Evolutionary conservation across 92 coral and sea anemone species (phyloP), one percentile per base, ranked within the genome.

Genomic region (Parazoanthus swiftii): DNA sequence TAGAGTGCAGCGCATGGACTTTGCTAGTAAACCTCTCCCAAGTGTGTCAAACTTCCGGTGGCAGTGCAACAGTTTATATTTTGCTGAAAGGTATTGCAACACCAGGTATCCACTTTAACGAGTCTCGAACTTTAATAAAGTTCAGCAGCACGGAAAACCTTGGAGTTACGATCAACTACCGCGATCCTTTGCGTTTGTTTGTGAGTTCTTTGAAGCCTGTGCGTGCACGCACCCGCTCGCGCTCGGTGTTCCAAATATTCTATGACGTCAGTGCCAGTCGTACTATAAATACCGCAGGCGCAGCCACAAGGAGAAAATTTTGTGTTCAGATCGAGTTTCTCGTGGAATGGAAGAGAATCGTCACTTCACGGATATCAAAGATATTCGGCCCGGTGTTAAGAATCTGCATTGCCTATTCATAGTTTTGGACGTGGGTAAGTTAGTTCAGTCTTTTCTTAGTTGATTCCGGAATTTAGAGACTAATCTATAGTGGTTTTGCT

Each of bases 381-480:
- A 97, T 88, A 89, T 97, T 85, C 93, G 99, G 78, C 98, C 99
- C 29, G 95, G 93, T 46, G 73, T 85, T 81, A 97, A 97, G 91
- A 95, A 97, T 91, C 81, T 97, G 38, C 89, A 97, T 88, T 95
- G 97, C 76, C 77, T 95, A 68, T 97, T 97, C 92, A 97, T 97
- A 89, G 95, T 94, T 87, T 92, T 97, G 85, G 98, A 95, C 59
- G 92, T 97, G 71, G 99, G 99, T 97, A 93, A 90, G 92, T 54
- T 76, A 83, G 65, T 79, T 77, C 76, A 77, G 86, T 70, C 39
- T 80, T 66, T 56, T n/a, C 11, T 76, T 21, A 10, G 42, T 59
- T 67, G 81, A 63, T 59, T 38, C 38, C 0, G 8, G 18, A 5
- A 35, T 42, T 76, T 48, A 59, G 20, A 44, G 35, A n/a, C 75